phyloP scores from a whole-genome alignment of 2,797 vertebrate genomes.

The Trachops cirrhosus region DNA sequence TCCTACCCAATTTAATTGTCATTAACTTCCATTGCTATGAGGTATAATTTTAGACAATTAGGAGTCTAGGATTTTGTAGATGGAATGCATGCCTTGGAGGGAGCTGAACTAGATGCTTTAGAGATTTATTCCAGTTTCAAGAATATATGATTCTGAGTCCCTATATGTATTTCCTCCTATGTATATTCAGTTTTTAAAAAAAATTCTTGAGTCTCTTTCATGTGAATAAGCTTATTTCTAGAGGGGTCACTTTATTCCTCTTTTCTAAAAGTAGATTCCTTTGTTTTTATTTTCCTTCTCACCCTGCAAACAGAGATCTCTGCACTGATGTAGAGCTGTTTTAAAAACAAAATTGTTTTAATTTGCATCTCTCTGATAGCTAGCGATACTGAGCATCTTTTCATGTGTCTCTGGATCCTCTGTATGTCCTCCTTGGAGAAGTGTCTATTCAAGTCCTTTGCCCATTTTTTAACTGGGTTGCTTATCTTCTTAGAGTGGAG shows the following conservation, averaged over 20 bases:
- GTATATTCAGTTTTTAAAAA: slow-evolving; percentile 11
- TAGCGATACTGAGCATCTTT: no score
- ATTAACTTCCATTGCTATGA: not conserved
- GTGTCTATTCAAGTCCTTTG: no score
- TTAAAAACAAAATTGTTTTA: slow-evolving; percentile 14
- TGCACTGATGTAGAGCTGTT: not conserved
- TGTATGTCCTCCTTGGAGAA: no score
- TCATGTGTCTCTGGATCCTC: no score
- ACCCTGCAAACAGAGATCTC: slow-evolving; percentile 25
- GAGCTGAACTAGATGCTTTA: not conserved
- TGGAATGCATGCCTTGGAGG: not conserved
- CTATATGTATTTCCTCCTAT: not conserved
- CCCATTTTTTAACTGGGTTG: no score
- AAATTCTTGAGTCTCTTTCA: not conserved
- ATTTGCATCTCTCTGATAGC: no score
- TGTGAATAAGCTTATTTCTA: slow-evolving; percentile 10
- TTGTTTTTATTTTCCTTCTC: slow-evolving; percentile 10
- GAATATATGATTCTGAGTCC: not conserved
- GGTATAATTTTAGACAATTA: not conserved
- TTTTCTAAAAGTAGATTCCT: not conserved
- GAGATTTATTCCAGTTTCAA: not conserved
- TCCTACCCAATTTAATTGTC: not conserved
- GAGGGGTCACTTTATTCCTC: not conserved
- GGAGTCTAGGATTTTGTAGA: not conserved
- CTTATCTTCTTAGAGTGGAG: no score